Evolutionary conservation across 2,888 invertebrate species (phyloP).

Genomic region (Bhutanitis thaidina): DNA sequence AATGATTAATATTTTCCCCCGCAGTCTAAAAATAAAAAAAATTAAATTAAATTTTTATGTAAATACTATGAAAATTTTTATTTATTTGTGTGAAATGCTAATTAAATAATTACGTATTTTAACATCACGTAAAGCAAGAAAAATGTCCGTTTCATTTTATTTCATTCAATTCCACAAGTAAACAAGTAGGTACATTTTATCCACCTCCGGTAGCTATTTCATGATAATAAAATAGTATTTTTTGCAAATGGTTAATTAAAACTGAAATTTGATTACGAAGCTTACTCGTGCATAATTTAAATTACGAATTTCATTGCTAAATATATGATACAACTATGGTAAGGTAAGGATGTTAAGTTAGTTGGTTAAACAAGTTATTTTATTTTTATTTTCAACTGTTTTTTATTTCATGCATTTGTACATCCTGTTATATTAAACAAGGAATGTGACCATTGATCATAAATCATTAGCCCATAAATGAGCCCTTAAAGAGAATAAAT

Average conservation of each 20-base stretch:
- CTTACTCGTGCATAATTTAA: slow-evolving; percentile 35
- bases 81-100: not conserved
- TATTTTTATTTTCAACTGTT: too few species aligned
- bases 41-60: not conserved
- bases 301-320: slow-evolving; percentile 10
- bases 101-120: slow-evolving; percentile 41
- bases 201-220: not conserved
- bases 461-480: too few species aligned
- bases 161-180: slow-evolving; percentile 4
- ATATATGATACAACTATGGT: too few species aligned
- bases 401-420: too few species aligned
- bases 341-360: not conserved
- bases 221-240: slow-evolving; percentile 2
- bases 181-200: not conserved
- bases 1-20: slow-evolving; percentile 36
- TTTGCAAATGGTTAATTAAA: slow-evolving; percentile 43
- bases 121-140: slow-evolving; percentile 40
- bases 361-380: not conserved
- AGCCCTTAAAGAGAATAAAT: too few species aligned
- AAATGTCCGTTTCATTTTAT: slow-evolving; percentile 59
- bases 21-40: slow-evolving; percentile 33
- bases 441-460: too few species aligned
- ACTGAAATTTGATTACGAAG: slow-evolving; percentile 34
- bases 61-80: not conserved
- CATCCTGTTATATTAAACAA: too few species aligned